Base-by-base conservation (phyloP, 2,797 vertebrate genomes). In the Anguilla anguilla region DNA sequence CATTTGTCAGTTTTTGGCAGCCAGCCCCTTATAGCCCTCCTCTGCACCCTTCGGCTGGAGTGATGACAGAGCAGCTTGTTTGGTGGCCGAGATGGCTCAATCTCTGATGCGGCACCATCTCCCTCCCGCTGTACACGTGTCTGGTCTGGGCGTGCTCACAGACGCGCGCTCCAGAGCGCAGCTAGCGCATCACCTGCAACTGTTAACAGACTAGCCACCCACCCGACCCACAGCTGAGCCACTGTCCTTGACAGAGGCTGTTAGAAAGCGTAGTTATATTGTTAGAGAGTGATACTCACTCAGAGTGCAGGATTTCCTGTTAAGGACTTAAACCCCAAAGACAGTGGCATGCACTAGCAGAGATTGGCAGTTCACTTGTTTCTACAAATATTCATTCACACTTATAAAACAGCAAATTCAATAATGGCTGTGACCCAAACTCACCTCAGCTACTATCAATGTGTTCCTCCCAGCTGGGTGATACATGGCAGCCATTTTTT, bases 1-100 rank as follows among this genome's bases (percentile, higher is more conserved):
- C 69, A 74, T 74, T 74, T 74, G 69, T 74, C 69, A 74, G 28
- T 74, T 31, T 31, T 35, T 74, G 69, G 69, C 69, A 35, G 69
- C 69, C 13, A 17, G 9, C 31, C 43, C 7, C 64, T 59, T 5
- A 11, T 57, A 19, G 28, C 19, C 7, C 84, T 22, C 59, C 15
- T 10, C 61, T 3, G 6, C 17, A 19, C 43, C 39, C 31, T 46
- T 35, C 3, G 19, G 31, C 13, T 1, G 1, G 51, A 43, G 51
- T 51, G 57, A 87, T 87, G 83, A 87, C 87, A 87, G 81, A 83
- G 83, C 83, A 88, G 87, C 85, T 88, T 85, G 83, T 87, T 74
- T 74, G 85, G 72, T 59, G 79, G 25, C 83, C n/a, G 49, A 85
- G 86, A 88, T 87, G 86, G 86, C 83, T 87, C 83, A 88, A 87